These are phyloP conservation scores for Mactra quadrangularis DNA, from an alignment of 1,140 invertebrate species.

Conservation along the genomic window DNA sequence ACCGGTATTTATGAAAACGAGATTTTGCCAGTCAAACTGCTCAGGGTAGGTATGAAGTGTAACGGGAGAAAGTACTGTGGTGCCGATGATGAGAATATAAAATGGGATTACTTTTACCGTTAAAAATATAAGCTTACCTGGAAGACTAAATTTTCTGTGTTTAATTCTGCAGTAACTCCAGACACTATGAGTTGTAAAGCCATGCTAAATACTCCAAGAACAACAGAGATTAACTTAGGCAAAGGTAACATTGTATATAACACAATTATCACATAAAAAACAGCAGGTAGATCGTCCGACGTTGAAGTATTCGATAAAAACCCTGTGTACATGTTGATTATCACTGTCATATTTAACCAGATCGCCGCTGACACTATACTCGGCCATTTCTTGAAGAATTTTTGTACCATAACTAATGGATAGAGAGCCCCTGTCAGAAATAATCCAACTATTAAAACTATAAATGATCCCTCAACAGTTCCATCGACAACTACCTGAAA, in stretches of 20 bases:
- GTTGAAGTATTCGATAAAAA: slow-evolving; percentile 56
- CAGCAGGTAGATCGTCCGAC: slow-evolving; percentile 66
- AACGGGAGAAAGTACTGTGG: too few species aligned
- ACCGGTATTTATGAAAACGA: too few species aligned
- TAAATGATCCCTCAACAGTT: slow-evolving; percentile 21
- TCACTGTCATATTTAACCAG: slow-evolving; percentile 46
- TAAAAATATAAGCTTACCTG: too few species aligned
- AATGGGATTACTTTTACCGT: too few species aligned
- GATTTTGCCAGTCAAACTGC: too few species aligned
- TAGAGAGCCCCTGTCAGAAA: slow-evolving; percentile 7
- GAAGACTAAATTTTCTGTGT: slow-evolving; percentile 62
- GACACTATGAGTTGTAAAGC: slow-evolving; percentile 69
- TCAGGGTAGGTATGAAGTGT: too few species aligned
- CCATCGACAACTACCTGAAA: slow-evolving; percentile 45
- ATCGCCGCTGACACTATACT: slow-evolving; percentile 10
- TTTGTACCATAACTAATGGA: slow-evolving; percentile 30
- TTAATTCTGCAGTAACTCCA: slow-evolving; percentile 61
- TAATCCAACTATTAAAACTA: slow-evolving; percentile 27
- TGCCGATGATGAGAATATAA: too few species aligned
- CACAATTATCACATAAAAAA: slow-evolving; percentile 75
- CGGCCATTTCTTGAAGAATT: slow-evolving; percentile 30
- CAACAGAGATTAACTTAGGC: slow-evolving; percentile 72
- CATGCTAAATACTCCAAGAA: slow-evolving; percentile 66
- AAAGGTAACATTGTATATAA: slow-evolving; percentile 77
- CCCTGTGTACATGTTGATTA: slow-evolving; percentile 71